A percentile compares a stretch with the other conserved stretches of the same genome.
phyloP scores from a whole-genome alignment of 2,888 invertebrate genomes.

The Blera fallax region DNA sequence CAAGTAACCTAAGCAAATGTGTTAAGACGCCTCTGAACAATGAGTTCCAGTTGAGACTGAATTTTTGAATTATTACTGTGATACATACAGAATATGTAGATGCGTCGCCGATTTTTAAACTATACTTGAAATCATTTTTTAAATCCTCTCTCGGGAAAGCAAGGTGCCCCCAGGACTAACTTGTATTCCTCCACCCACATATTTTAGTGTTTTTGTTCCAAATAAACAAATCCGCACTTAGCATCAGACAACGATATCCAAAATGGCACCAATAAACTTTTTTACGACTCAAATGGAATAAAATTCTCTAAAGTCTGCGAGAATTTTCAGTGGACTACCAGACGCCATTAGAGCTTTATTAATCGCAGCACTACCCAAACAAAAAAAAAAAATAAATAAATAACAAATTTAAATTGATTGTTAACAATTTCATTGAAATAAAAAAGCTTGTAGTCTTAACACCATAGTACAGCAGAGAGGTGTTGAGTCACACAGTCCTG shows the following conservation, averaged over 20 bases:
- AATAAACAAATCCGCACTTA: neutral
- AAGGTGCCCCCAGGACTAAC: neutral
- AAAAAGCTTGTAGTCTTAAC: neutral
- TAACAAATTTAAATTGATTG: constrained; percentile 53
- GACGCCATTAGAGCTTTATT: constrained; percentile 30
- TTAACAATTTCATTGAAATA: constrained; percentile 12
- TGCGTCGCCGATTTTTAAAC: too few relatives aligned
- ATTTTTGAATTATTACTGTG: too few relatives aligned
- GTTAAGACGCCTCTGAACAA: too few relatives aligned
- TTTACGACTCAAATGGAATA: constrained; percentile 7
- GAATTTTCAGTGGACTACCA: neutral
- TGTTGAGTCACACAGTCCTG: constrained; percentile 9
- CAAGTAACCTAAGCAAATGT: too few relatives aligned
- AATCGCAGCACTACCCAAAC: neutral
- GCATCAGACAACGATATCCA: neutral
- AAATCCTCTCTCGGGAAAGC: neutral
- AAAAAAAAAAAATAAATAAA: too few relatives aligned
- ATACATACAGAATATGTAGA: too few relatives aligned
- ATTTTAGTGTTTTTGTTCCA: neutral
- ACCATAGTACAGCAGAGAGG: neutral
- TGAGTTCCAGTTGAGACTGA: too few relatives aligned
- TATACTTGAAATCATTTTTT: too few relatives aligned
- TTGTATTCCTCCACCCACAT: too few relatives aligned
- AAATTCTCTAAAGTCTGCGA: neutral
- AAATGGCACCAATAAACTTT: constrained; percentile 27